phyloP scores from a whole-genome alignment of 2,888 invertebrate genomes.

The Andrena bucephala region DNA sequence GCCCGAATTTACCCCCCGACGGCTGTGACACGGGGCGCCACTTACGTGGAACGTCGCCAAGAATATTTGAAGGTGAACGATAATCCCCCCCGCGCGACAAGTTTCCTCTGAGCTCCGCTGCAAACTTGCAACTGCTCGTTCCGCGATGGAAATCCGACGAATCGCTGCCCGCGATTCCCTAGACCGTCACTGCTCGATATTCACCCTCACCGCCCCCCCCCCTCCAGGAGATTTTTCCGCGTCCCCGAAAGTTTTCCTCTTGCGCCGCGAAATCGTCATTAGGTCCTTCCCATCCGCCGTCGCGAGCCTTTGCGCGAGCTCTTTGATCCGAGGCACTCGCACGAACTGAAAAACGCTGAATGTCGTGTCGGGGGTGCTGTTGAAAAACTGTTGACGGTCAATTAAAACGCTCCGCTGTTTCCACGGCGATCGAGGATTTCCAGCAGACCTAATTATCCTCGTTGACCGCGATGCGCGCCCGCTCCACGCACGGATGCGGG shows the following conservation, averaged over 20 bases:
- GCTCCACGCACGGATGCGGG: constrained; percentile 12
- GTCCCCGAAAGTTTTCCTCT: no score
- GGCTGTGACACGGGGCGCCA: constrained; percentile 48
- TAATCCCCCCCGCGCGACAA: constrained; percentile 24
- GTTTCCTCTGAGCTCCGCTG: not conserved
- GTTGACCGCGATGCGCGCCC: constrained; percentile 44
- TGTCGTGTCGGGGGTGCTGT: not conserved
- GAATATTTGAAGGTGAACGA: constrained; percentile 54
- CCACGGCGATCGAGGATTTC: constrained; percentile 26
- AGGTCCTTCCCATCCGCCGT: no score
- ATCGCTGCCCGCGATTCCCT: no score
- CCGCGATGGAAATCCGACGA: constrained; percentile 19
- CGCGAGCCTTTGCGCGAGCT: no score
- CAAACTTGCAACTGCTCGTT: constrained; percentile 11
- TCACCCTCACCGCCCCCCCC: not conserved
- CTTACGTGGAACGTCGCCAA: constrained; percentile 49
- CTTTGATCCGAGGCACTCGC: not conserved
- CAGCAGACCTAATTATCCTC: constrained; percentile 47
- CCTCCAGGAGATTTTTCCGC: not conserved
- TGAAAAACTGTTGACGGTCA: constrained; percentile 1
- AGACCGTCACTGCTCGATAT: not conserved
- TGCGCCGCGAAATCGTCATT: no score
- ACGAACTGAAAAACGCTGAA: not conserved
- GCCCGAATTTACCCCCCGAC: constrained; percentile 32
- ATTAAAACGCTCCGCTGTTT: constrained; percentile 33